phyloP scores from a whole-genome alignment of 2,888 invertebrate genomes.

The Cyclophora punctaria region DNA sequence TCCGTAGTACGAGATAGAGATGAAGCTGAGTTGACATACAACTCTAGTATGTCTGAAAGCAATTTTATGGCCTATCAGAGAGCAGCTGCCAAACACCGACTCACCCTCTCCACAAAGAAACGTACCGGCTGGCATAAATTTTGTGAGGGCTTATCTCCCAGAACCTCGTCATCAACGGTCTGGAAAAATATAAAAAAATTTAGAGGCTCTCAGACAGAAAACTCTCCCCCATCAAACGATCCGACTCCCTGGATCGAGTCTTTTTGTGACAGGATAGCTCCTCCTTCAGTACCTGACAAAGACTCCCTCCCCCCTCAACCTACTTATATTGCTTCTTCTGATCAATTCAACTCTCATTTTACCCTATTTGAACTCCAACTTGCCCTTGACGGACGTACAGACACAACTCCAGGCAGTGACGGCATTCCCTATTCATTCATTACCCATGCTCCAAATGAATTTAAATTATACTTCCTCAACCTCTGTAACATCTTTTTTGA shows the following conservation, averaged over 20 bases:
- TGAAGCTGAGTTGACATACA: slow-evolving; percentile 1
- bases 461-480: no score
- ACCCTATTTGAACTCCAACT: slow-evolving; percentile 1
- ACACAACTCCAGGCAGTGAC: slow-evolving; percentile 7
- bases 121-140: slow-evolving; percentile 5
- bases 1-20: background rate
- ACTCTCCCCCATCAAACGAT: slow-evolving; percentile 1
- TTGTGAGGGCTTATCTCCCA: slow-evolving; percentile 8
- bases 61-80: slow-evolving; percentile 2
- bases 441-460: background rate
- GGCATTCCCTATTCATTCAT: slow-evolving; percentile 8
- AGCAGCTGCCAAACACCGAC: background rate
- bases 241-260: slow-evolving; percentile 1
- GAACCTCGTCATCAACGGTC: slow-evolving; percentile 3
- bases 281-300: background rate
- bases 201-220: slow-evolving; percentile 1
- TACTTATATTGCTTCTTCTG: background rate
- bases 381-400: slow-evolving; percentile 3
- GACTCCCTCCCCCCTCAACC: background rate
- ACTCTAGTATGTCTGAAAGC: background rate
- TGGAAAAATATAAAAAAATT: slow-evolving; percentile 8
- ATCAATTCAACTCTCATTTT: background rate
- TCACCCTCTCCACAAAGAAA: slow-evolving; percentile 2
- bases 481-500: background rate
- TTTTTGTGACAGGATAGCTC: slow-evolving; percentile 4